These are phyloP conservation scores for Ophion costatus DNA, from an alignment of 2,888 invertebrate species.

Conservation along the genomic window DNA sequence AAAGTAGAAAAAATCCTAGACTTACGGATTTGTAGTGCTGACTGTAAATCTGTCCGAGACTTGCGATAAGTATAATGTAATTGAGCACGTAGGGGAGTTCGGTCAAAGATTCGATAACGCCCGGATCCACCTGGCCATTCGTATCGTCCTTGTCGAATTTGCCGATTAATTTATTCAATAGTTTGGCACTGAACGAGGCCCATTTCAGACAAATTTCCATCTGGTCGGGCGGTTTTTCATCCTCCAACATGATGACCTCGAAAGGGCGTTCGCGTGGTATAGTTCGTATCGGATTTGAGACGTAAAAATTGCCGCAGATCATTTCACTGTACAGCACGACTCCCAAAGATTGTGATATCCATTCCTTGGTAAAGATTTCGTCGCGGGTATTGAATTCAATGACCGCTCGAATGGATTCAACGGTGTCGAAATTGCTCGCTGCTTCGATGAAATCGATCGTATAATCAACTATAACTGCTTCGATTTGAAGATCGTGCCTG, in stretches of 20 bases:
- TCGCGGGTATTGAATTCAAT: conserved; percentile 72
- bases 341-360: conserved; percentile 75
- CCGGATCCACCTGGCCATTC: conserved; percentile 71
- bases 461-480: conserved; percentile 71
- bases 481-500: conserved; percentile 66
- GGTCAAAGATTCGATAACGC: conserved; percentile 47
- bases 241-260: conserved; percentile 70
- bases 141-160: conserved; percentile 70
- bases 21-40: conserved; percentile 83
- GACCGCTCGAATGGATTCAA: conserved; percentile 73
- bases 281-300: conserved; percentile 69
- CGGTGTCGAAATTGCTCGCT: conserved; percentile 61
- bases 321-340: conserved; percentile 79
- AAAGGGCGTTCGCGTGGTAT: conserved; percentile 69
- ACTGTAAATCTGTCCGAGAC: conserved; percentile 80
- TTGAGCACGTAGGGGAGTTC: conserved; percentile 65
- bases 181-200: conserved; percentile 77
- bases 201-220: conserved; percentile 78
- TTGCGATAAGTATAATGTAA: conserved; percentile 68
- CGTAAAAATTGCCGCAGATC: conserved; percentile 78
- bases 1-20: conserved; percentile 47
- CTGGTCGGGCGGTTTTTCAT: conserved; percentile 71
- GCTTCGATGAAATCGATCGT: conserved; percentile 75
- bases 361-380: conserved; percentile 63
- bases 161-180: conserved; percentile 73